Evolutionary conservation across 2,888 invertebrate genomes (phyloP).

Genomic region (Melitaea athalia): DNA sequence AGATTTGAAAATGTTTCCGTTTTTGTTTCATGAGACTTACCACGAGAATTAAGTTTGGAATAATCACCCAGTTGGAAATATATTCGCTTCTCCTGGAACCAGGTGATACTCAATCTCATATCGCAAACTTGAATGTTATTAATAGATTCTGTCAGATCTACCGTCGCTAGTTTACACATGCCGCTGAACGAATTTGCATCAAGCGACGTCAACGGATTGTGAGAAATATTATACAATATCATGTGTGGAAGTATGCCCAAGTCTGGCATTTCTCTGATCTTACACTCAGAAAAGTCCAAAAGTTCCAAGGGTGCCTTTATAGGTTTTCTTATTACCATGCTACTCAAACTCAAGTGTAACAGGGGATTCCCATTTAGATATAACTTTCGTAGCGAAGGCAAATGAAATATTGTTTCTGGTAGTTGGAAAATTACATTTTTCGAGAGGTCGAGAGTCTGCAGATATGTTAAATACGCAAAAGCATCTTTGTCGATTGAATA

Average conservation of each 20-base stretch:
- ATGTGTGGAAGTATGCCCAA: conserved; percentile 83
- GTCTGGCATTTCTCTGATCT: conserved; percentile 81
- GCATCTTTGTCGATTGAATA: conserved; percentile 79
- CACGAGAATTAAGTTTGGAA: conserved; percentile 61
- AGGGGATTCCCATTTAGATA: conserved; percentile 82
- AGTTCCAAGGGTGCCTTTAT: conserved; percentile 82
- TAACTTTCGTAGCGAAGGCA: conserved; percentile 84
- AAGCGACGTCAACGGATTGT: conserved; percentile 77
- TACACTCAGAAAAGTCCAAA: conserved; percentile 84
- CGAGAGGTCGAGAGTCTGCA: conserved; percentile 82
- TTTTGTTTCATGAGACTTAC: conserved; percentile 45
- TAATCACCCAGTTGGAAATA: conserved; percentile 67
- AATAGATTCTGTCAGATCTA: conserved; percentile 77
- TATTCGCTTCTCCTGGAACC: conserved; percentile 65
- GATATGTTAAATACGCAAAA: conserved; percentile 69
- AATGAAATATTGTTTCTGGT: conserved; percentile 76
- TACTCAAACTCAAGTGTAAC: conserved; percentile 61
- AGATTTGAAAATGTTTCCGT: neutral
- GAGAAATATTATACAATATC: conserved; percentile 83
- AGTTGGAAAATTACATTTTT: conserved; percentile 78
- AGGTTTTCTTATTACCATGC: conserved; percentile 73
- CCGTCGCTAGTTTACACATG: conserved; percentile 83
- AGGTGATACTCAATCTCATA: conserved; percentile 58
- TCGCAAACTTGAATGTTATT: conserved; percentile 58
- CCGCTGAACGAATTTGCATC: conserved; percentile 80